These are phyloP conservation scores for Eulemur coronatus DNA, from an alignment of 2,797 vertebrate genomes.

Conservation along the genomic window DNA sequence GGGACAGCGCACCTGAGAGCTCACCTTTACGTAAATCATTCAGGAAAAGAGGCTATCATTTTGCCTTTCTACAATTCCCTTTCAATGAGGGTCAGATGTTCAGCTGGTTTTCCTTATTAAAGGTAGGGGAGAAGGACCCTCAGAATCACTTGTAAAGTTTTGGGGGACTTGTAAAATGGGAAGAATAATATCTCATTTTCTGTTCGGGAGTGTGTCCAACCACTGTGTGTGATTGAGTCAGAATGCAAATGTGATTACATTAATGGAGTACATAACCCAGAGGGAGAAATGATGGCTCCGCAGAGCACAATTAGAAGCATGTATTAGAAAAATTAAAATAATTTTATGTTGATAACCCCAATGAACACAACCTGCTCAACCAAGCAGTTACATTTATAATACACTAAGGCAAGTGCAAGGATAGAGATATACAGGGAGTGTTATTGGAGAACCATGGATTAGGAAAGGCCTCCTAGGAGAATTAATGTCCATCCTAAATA, in stretches of 20 bases:
- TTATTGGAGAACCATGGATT: not conserved
- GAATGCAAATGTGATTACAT: not conserved
- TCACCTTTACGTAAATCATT: not conserved
- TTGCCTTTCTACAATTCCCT: not conserved
- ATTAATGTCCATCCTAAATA: not conserved
- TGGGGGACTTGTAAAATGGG: not conserved
- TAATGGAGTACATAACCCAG: not conserved
- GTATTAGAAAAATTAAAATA: not conserved
- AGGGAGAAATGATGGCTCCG: not conserved
- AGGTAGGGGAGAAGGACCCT: not conserved
- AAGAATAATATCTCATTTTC: not conserved
- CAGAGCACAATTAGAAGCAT: not conserved
- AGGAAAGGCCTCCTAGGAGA: not conserved
- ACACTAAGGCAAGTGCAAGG: not conserved
- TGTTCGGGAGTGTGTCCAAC: not conserved
- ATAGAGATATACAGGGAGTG: not conserved
- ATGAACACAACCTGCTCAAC: not conserved
- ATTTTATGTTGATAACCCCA: not conserved
- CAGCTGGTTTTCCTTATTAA: not conserved
- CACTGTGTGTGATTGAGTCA: not conserved
- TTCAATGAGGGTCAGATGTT: not conserved
- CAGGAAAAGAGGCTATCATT: not conserved
- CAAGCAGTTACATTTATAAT: not conserved
- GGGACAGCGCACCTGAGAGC: fast-evolving
- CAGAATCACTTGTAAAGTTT: not conserved